Evolutionary conservation across 2,888 invertebrate species (phyloP).

Genomic region (Drosophila macrospina): DNA sequence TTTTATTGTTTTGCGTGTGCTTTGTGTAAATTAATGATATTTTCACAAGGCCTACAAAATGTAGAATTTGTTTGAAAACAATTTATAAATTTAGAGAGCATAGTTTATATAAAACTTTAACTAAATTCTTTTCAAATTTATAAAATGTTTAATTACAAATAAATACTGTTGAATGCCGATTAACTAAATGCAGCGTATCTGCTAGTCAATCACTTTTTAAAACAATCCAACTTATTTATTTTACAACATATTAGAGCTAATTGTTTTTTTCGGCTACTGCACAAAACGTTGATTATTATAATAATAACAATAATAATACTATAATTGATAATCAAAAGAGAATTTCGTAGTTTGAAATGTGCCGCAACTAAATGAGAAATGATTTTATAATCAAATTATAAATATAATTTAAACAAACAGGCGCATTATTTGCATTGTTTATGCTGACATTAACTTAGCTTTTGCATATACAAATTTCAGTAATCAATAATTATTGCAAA

Average conservation of each 20-base stretch:
- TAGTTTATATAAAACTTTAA: too few relatives aligned
- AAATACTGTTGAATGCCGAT: too few relatives aligned
- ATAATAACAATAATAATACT: slow-evolving; percentile 19
- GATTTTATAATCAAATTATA: slow-evolving; percentile 60
- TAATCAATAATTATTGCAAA: slow-evolving; percentile 21
- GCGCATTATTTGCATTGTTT: slow-evolving; percentile 7
- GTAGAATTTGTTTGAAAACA: too few relatives aligned
- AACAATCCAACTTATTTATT: background rate
- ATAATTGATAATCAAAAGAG: slow-evolving; percentile 39
- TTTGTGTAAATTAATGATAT: too few relatives aligned
- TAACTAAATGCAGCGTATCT: background rate
- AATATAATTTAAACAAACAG: slow-evolving; percentile 18
- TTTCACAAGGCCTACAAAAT: too few relatives aligned
- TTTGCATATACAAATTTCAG: slow-evolving; percentile 11
- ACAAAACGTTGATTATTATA: slow-evolving; percentile 9
- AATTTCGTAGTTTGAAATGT: slow-evolving; percentile 29
- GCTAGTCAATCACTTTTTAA: background rate
- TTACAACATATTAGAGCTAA: slow-evolving; percentile 2
- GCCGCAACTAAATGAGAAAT: slow-evolving; percentile 41
- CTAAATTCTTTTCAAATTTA: too few relatives aligned
- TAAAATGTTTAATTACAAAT: too few relatives aligned
- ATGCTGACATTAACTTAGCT: slow-evolving; percentile 18
- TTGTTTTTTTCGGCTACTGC: slow-evolving; percentile 16
- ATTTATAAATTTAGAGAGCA: too few relatives aligned
- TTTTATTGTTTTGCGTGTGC: slow-evolving; percentile 12